A percentile compares a stretch with the other conserved stretches of the same genome.
These are phyloP conservation scores for Epirrhoe tristata DNA, from an alignment of 2,888 invertebrate genomes.

Conservation along the genomic window DNA sequence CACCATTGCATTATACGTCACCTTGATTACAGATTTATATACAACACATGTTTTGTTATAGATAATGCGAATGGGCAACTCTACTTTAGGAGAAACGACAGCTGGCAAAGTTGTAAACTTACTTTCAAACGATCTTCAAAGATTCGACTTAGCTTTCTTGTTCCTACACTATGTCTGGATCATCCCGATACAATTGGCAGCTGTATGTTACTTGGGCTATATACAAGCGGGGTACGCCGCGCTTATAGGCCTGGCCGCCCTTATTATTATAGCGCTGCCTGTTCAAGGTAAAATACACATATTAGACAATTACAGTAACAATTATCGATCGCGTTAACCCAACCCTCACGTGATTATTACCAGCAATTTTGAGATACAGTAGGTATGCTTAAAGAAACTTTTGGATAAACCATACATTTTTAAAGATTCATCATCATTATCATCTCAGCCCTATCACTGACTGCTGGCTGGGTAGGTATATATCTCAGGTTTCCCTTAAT, in stretches of 20 bases:
- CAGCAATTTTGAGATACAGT: too few relatives aligned
- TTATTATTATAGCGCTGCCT: conserved; percentile 90
- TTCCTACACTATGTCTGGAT: conserved; percentile 93
- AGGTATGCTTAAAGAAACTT: too few relatives aligned
- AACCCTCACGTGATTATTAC: background rate
- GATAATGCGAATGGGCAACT: conserved; percentile 80
- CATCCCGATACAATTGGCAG: conserved; percentile 88
- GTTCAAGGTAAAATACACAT: conserved; percentile 86
- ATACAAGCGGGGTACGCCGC: conserved; percentile 87
- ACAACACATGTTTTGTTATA: conserved; percentile 54
- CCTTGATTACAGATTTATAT: too few relatives aligned
- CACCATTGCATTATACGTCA: too few relatives aligned
- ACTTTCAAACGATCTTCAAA: conserved; percentile 94
- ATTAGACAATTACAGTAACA: background rate
- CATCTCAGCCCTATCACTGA: too few relatives aligned
- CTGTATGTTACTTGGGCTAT: conserved; percentile 90
- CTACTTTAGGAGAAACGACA: conserved; percentile 92
- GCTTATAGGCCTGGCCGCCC: conserved; percentile 88
- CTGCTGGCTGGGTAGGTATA: too few relatives aligned
- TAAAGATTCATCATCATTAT: too few relatives aligned
- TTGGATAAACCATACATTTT: too few relatives aligned
- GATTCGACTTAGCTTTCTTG: conserved; percentile 91
- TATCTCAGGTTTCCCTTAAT: too few relatives aligned
- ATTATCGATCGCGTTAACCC: background rate
- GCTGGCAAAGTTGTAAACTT: conserved; percentile 95